Evolutionary conservation across 2,113 vertebrate genomes (phyloP).

Genomic region (Chlamydotis undulata): DNA sequence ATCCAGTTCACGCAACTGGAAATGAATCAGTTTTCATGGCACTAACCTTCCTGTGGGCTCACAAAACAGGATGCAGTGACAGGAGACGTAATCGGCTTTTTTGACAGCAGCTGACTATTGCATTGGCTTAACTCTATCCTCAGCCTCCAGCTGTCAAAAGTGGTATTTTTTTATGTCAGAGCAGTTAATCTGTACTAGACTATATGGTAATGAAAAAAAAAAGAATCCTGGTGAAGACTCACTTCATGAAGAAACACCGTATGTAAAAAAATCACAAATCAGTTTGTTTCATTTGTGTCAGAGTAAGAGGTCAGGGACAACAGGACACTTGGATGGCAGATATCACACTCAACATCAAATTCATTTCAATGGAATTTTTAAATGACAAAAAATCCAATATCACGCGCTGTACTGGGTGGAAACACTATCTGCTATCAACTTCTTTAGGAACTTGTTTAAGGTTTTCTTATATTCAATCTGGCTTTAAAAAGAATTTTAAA

Average conservation of each 20-base stretch:
- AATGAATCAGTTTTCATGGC: rapidly evolving
- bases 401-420: background rate
- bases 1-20: background rate
- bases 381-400: background rate
- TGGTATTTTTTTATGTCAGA: background rate
- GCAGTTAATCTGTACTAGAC: background rate
- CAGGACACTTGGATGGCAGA: background rate
- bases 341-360: rapidly evolving
- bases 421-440: background rate
- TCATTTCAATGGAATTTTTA: background rate
- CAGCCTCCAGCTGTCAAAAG: background rate
- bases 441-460: background rate
- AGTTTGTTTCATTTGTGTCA: background rate
- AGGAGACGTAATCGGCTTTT: background rate
- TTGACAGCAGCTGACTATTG: background rate
- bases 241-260: background rate
- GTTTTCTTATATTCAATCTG: background rate
- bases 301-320: background rate
- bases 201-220: background rate
- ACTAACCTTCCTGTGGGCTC: background rate
- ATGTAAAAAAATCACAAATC: background rate
- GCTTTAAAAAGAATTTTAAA: background rate
- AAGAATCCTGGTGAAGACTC: background rate
- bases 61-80: background rate
- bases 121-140: background rate